Evolutionary conservation across 2,113 vertebrate species (phyloP), one percentile per base, ranked within the genome.

Genomic region (Cynoglossus semilaevis): DNA sequence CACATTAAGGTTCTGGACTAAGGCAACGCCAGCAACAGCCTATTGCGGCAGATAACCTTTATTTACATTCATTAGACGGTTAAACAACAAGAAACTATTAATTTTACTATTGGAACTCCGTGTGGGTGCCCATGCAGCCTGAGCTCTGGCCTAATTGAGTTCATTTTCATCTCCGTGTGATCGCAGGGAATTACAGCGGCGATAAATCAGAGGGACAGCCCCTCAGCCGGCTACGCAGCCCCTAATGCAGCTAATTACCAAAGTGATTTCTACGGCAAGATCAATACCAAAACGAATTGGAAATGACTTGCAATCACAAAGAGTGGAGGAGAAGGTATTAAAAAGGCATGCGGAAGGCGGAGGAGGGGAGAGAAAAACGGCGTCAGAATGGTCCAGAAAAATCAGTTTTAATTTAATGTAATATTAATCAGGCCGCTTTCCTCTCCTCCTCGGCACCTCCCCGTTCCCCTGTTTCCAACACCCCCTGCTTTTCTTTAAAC

Each of bases 181-280:
- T 99, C 96, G 93, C 90, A 91, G 92, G 88, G 94, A 98, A 98
- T 99, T 98, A 99, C 94, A 95, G 92, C 92, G 88, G 94, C 95
- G 96, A 99, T 99, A 99, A 99, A 99, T 99, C 96, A 99, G 95
- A 89, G 84, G 95, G 94, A 95, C 95, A 96, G 94, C 94, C 84
- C 81, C 93, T 97, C 93, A 93, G 95, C 95, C 94, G 89, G 83
- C 94, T 94, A 92, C 94, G 93, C 93, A 94, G 95, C 91, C 93
- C 92, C 94, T 98, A 98, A 99, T 98, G 95, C 94, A 97, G 96
- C 96, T 99, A 99, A 99, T 99, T 99, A 98, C 95, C 94, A 97
- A 98, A 98, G 95, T 98, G 96, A 99, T 99, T 99, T 96, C 95
- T 96, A 98, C 92, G 94, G 95, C 93, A 94, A 99, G 96, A 99